A percentile compares a stretch with the other conserved stretches of the same genome.
Evolutionary conservation across 2,888 invertebrate genomes (phyloP).

Genomic region (Tenthredo notha): DNA sequence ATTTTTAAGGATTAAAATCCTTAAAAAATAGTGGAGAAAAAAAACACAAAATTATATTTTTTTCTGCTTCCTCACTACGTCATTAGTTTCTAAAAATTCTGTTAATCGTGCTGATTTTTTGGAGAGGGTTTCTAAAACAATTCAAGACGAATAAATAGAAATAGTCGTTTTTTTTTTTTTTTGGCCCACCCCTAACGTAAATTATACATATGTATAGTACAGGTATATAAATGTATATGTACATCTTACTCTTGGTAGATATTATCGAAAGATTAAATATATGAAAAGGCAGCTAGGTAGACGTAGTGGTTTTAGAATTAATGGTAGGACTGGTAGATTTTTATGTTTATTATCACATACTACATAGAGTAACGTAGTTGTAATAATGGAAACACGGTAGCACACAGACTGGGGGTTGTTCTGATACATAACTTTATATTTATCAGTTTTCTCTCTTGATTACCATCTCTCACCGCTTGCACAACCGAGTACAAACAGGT

Average conservation of each 20-base stretch:
- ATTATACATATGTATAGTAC: too few relatives aligned
- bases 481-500: neutral
- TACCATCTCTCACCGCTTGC: slow-evolving; percentile 24
- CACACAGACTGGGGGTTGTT: neutral
- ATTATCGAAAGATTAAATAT: slow-evolving; percentile 23
- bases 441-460: slow-evolving; percentile 26
- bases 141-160: too few relatives aligned
- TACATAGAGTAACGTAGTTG: slow-evolving; percentile 25
- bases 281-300: neutral
- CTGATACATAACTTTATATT: slow-evolving; percentile 26
- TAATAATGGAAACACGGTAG: slow-evolving; percentile 31
- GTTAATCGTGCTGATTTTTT: too few relatives aligned
- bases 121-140: too few relatives aligned
- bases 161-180: too few relatives aligned
- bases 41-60: too few relatives aligned
- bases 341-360: neutral
- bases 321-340: neutral
- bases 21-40: too few relatives aligned
- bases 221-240: neutral
- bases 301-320: neutral
- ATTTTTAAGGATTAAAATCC: too few relatives aligned
- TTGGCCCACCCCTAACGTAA: neutral
- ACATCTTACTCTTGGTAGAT: neutral
- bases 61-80: too few relatives aligned
- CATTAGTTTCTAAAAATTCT: too few relatives aligned